Evolutionary conservation across 2,888 invertebrate species (phyloP), one percentile per base, ranked within the genome.

Genomic region (Lysandra coridon): DNA sequence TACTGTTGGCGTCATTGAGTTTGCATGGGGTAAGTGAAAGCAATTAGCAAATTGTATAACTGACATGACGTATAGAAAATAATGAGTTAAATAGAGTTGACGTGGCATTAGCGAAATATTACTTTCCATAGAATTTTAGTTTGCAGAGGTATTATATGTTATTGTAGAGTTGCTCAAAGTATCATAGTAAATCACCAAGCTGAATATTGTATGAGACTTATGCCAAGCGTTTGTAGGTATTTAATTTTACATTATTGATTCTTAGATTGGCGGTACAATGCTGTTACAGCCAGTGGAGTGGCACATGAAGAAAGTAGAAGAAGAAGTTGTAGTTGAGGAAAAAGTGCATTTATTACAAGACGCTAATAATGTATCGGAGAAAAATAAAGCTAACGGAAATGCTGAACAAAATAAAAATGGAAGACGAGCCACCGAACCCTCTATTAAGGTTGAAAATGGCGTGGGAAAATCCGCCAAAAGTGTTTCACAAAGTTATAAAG

Each of bases 1-100:
- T 97, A 80, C 93, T 97, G 44, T 90, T 97, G 85, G 95, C 96
- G 12, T 92, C 92, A 5, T 85, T 97, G 75, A 95, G 97, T 80
- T 92, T 97, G 80, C 95, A 96, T 84, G 96, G 97, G 85, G 96
- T 97, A 93, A 92, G 90, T 93, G 78, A 14, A 44, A 17, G 2
- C 14, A 2, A 62, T 62, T 62, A 60, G 5, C 2, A 5, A 53
- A 53, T 40, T 6, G 49, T 49, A 10, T 10, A 3, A 49, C 49
- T 49, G 2, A 57, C 1, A 53, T 53, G 4, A 2, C 53, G 53
- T 53, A 3, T 53, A 44, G 7, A 40, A 23, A 23, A 23, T 0
- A 23, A 23, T 0, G 23, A 23, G 23, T 23, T 23, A 23, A 23
- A 23, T 23, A 23, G 23, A 23, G 23, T 23, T 23, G 23, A 23